phyloP scores from a whole-genome alignment of 2,113 vertebrate species.

The Psilopsiagon aurifrons region DNA sequence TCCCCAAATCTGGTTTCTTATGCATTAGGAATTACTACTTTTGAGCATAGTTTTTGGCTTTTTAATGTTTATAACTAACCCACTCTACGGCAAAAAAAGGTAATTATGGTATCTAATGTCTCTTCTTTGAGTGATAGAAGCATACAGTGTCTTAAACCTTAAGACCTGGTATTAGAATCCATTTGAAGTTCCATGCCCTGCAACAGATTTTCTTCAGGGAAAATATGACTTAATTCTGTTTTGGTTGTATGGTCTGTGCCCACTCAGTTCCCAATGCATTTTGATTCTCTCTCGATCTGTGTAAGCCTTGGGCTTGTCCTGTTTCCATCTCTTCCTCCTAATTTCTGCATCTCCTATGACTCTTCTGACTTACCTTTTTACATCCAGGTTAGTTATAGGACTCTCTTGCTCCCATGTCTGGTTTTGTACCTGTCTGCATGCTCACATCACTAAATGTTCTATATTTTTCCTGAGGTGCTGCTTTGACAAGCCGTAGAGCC shows the following conservation, averaged over 20 bases:
- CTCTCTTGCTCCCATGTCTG: background rate
- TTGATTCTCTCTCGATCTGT: background rate
- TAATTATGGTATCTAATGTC: background rate
- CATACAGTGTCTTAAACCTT: background rate
- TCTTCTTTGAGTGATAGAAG: background rate
- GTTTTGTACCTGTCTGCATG: rapidly evolving
- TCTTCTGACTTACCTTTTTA: background rate
- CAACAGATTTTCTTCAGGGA: background rate
- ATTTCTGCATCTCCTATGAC: background rate
- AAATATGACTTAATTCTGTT: background rate
- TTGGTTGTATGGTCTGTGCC: background rate
- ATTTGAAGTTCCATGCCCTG: background rate
- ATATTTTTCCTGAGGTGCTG: background rate
- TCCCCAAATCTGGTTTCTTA: background rate
- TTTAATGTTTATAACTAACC: background rate
- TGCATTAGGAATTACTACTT: background rate
- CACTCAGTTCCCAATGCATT: background rate
- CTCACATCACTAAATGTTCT: background rate
- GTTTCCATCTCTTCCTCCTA: background rate
- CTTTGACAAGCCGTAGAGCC: background rate
- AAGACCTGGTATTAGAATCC: background rate
- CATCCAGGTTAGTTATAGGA: background rate
- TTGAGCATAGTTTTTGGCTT: background rate
- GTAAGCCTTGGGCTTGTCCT: background rate
- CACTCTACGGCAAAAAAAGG: background rate